phyloP scores from a whole-genome alignment of 37 sponge, comb jelly and placozoan species.

The Halisarca cf. caerulea region DNA sequence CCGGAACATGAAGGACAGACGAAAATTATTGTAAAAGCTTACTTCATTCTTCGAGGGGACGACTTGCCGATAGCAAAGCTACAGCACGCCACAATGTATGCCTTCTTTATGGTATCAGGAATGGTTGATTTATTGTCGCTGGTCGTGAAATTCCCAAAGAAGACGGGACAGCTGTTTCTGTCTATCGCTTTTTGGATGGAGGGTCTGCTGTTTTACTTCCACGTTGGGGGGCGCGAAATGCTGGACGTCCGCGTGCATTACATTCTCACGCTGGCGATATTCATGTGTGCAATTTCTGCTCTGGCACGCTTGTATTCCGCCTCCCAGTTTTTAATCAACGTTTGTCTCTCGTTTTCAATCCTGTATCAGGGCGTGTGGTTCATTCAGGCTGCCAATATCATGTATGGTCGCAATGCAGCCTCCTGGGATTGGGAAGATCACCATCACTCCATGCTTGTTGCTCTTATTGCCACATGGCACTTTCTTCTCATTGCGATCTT shows the following conservation, averaged over 20 bases:
- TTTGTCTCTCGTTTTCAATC: constrained; percentile 30
- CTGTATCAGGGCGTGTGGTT: constrained; percentile 70
- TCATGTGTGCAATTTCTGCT: constrained; percentile 32
- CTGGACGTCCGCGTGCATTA: constrained; percentile 38
- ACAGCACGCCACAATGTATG: constrained; percentile 68
- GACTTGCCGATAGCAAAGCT: constrained; percentile 10
- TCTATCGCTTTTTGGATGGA: constrained; percentile 50
- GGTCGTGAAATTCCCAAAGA: constrained; percentile 33
- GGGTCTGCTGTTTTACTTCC: constrained; percentile 59
- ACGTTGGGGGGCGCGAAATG: constrained; percentile 24
- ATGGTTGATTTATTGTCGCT: constrained; percentile 43
- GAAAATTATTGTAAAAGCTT: neutral
- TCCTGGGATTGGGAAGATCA: constrained; percentile 14
- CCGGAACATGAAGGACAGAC: neutral
- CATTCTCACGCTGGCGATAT: constrained; percentile 32
- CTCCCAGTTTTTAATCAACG: constrained; percentile 48
- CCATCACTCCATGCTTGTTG: constrained; percentile 35
- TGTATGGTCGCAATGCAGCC: constrained; percentile 20
- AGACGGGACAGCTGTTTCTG: constrained; percentile 39
- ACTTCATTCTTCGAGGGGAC: neutral
- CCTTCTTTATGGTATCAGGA: constrained; percentile 56
- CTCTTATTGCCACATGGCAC: constrained; percentile 46
- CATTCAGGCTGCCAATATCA: constrained; percentile 43
- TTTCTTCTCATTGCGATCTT: constrained; percentile 24
- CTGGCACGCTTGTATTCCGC: constrained; percentile 23